A percentile compares a stretch with the other conserved stretches of the same genome.
These are phyloP conservation scores for Holocentrus rufus DNA, from an alignment of 2,797 vertebrate genomes.

Conservation along the genomic window DNA sequence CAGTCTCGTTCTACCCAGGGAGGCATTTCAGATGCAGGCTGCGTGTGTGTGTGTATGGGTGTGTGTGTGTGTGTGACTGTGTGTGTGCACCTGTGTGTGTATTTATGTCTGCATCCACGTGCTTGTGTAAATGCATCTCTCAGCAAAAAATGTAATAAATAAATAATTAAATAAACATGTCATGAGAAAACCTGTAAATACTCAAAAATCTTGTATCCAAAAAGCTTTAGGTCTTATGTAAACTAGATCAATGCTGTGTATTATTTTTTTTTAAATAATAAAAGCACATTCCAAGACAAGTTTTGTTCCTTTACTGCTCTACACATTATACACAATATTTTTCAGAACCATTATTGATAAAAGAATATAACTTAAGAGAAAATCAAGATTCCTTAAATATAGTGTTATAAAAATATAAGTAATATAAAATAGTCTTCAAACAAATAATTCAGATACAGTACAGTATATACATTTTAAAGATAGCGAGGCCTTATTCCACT, in stretches of 20 bases:
- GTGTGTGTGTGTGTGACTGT: conserved; percentile 32
- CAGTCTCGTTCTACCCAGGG: conserved; percentile 61
- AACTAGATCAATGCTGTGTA: conserved; percentile 22
- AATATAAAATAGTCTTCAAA: conserved; percentile 40
- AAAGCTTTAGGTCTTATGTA: conserved; percentile 16
- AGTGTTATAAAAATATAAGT: conserved; percentile 66
- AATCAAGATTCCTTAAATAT: conserved; percentile 59
- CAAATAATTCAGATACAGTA: conserved; percentile 24
- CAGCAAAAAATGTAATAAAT: conserved; percentile 11
- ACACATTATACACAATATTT: conserved; percentile 33
- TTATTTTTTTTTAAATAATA: conserved; percentile 45
- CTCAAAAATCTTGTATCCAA: neutral
- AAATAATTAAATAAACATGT: neutral
- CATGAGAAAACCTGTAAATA: conserved; percentile 50
- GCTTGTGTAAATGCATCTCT: conserved; percentile 41
- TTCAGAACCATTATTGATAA: conserved; percentile 27
- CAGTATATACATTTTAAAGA: conserved; percentile 32
- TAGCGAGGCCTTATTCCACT: neutral
- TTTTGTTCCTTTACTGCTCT: conserved; percentile 32
- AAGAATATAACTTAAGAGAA: conserved; percentile 59
- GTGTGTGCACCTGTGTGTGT: conserved; percentile 7
- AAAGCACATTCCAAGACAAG: conserved; percentile 24
- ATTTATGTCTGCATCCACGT: neutral
- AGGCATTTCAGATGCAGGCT: conserved; percentile 40
- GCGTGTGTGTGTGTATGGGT: conserved; percentile 32